Evolutionary conservation across 2,888 invertebrate genomes (phyloP).

Genomic region (Cerastis leucographa): DNA sequence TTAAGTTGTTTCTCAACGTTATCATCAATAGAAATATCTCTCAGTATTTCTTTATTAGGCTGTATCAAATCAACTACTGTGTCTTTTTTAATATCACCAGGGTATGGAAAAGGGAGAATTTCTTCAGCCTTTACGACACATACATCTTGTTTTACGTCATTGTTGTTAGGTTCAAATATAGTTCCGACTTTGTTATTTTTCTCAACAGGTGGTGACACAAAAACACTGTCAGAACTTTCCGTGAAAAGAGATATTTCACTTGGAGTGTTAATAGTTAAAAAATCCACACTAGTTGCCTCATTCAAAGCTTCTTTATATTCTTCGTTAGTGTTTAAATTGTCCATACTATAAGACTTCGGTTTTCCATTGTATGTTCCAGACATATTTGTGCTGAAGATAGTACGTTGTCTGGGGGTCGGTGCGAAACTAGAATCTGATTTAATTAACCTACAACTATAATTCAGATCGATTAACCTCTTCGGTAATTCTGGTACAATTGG

Average conservation of each 20-base stretch:
- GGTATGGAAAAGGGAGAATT: slow-evolving; percentile 80
- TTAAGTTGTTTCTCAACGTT: slow-evolving; percentile 81
- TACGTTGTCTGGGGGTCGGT: slow-evolving; percentile 71
- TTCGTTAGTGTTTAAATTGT: slow-evolving; percentile 78
- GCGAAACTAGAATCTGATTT: slow-evolving; percentile 76
- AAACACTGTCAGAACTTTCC: slow-evolving; percentile 84
- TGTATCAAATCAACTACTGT: slow-evolving; percentile 65
- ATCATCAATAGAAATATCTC: slow-evolving; percentile 62
- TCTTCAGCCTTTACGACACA: slow-evolving; percentile 81
- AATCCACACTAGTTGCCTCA: slow-evolving; percentile 86
- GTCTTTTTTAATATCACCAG: slow-evolving; percentile 73
- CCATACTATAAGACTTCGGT: slow-evolving; percentile 86
- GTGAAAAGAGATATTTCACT: slow-evolving; percentile 81
- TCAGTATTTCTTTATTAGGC: slow-evolving; percentile 40
- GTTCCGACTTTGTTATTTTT: slow-evolving; percentile 70
- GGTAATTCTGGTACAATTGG: slow-evolving; percentile 62
- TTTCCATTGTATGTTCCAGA: slow-evolving; percentile 84
- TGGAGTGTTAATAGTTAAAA: slow-evolving; percentile 73
- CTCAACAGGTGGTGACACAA: slow-evolving; percentile 75
- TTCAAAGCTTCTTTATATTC: slow-evolving; percentile 80
- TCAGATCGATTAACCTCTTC: slow-evolving; percentile 68
- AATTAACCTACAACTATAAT: slow-evolving; percentile 65
- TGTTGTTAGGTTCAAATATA: slow-evolving; percentile 58
- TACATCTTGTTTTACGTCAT: slow-evolving; percentile 62
- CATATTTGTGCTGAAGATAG: slow-evolving; percentile 78